A percentile compares a stretch with the other conserved stretches of the same genome.
Evolutionary conservation across 1,140 invertebrate genomes (phyloP).

Genomic region (Drosophila burlai): DNA sequence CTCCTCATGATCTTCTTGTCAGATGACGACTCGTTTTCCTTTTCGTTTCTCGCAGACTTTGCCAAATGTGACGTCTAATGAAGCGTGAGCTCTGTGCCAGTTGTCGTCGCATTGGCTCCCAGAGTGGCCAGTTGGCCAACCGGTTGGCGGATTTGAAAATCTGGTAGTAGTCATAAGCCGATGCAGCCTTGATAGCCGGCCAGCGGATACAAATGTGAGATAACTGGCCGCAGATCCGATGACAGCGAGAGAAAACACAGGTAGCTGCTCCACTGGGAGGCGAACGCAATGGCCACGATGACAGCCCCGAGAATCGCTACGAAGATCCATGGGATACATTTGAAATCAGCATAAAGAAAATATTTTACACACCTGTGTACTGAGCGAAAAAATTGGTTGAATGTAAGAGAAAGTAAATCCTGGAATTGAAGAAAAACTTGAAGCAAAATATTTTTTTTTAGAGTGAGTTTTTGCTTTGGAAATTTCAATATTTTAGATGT

Average conservation of each 20-base stretch:
- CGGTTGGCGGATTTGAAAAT: slow-evolving; percentile 59
- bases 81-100: slow-evolving; percentile 54
- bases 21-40: slow-evolving; percentile 47
- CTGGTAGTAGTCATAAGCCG: slow-evolving; percentile 62
- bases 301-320: slow-evolving; percentile 41
- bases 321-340: slow-evolving; percentile 24
- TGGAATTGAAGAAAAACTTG: background rate
- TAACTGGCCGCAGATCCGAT: slow-evolving; percentile 60
- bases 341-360: slow-evolving; percentile 12
- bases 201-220: slow-evolving; percentile 67
- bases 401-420: too few relatives aligned
- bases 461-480: too few relatives aligned
- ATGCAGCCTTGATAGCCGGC: slow-evolving; percentile 65
- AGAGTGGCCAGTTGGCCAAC: slow-evolving; percentile 40
- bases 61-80: slow-evolving; percentile 67
- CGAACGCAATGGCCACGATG: slow-evolving; percentile 40
- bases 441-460: too few relatives aligned
- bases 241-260: slow-evolving; percentile 66
- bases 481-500: background rate
- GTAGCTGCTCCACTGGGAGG: slow-evolving; percentile 51
- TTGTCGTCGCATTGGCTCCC: slow-evolving; percentile 38
- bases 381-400: background rate
- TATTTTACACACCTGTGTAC: slow-evolving; percentile 2
- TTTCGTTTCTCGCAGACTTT: slow-evolving; percentile 37
- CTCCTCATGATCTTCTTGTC: slow-evolving; percentile 50